Conservation (phyloP, 2,888 invertebrate genomes). For the Tenthredo scrophulariae region DNA sequence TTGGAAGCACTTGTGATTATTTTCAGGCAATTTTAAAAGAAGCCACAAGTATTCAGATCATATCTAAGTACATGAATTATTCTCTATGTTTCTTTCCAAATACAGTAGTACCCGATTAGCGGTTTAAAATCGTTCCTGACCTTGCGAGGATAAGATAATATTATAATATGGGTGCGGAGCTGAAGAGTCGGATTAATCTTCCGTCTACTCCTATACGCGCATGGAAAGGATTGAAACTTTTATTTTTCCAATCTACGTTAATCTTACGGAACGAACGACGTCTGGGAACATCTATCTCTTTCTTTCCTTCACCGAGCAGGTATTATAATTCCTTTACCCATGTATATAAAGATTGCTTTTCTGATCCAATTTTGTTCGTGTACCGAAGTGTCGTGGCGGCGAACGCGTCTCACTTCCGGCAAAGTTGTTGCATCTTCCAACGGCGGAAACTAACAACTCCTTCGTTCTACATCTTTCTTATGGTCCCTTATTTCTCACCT, state of each 20-base stretch:
- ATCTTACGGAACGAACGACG: neutral
- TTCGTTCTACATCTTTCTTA: neutral
- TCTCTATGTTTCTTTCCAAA: neutral
- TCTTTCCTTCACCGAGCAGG: neutral
- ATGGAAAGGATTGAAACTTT: neutral
- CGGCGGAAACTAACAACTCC: neutral
- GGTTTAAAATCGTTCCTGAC: conserved; percentile 17
- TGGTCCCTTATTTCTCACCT: neutral
- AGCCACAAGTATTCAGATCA: conserved; percentile 44
- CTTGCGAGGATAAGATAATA: neutral
- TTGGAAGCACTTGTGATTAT: neutral
- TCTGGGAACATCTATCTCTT: neutral
- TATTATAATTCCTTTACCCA: conserved; percentile 20
- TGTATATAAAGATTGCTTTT: conserved; percentile 9
- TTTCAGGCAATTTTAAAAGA: neutral
- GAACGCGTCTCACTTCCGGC: conserved; percentile 19
- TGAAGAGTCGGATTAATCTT: neutral
- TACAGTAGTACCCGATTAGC: conserved; percentile 8
- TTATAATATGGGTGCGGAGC: neutral
- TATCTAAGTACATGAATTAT: neutral
- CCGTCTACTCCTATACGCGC: neutral
- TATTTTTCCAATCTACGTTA: conserved; percentile 17
- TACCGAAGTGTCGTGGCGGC: neutral
- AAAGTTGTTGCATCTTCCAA: neutral
- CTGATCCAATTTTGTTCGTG: conserved; percentile 32